Percentiles rank a stretch among this genome's conserved stretches.
Conservation (phyloP, 1,140 invertebrate species). For the Trypoxylus dichotomus region DNA sequence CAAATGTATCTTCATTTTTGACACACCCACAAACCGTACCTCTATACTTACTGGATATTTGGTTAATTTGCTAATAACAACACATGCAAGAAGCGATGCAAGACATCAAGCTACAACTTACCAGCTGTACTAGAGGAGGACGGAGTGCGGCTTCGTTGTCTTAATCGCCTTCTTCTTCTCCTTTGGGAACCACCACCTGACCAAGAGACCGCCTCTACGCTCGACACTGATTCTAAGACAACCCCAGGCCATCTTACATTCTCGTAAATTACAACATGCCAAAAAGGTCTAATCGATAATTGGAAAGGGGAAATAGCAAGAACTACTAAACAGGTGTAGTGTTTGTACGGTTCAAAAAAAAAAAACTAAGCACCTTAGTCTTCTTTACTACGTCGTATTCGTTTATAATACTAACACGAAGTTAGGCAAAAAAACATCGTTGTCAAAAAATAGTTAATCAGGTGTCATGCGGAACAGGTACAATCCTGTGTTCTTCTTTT, state of each 20-base stretch:
- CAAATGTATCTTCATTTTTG: not conserved
- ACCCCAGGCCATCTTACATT: slow-evolving; percentile 38
- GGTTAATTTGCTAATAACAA: not conserved
- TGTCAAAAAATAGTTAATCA: too few species aligned
- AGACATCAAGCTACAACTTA: not conserved
- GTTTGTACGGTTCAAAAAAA: not conserved
- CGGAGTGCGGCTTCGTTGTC: slow-evolving; percentile 41
- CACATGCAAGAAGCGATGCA: not conserved
- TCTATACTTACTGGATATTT: slow-evolving; percentile 3
- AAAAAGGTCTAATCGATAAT: slow-evolving; percentile 5
- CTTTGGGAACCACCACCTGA: slow-evolving; percentile 53
- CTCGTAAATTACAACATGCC: not conserved
- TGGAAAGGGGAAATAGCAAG: not conserved
- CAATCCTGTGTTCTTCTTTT: too few species aligned
- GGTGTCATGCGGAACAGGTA: too few species aligned
- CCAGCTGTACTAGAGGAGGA: not conserved
- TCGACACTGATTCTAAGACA: slow-evolving; percentile 61
- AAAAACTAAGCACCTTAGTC: not conserved
- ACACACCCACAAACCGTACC: not conserved
- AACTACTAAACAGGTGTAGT: not conserved
- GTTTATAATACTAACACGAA: too few species aligned
- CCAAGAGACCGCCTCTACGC: slow-evolving; percentile 61
- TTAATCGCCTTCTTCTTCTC: slow-evolving; percentile 51
- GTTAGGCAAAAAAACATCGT: too few species aligned
- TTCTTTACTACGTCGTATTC: too few species aligned